Evolutionary conservation across 2,888 invertebrate species (phyloP).

Genomic region (Rotaria magnacalcarata): DNA sequence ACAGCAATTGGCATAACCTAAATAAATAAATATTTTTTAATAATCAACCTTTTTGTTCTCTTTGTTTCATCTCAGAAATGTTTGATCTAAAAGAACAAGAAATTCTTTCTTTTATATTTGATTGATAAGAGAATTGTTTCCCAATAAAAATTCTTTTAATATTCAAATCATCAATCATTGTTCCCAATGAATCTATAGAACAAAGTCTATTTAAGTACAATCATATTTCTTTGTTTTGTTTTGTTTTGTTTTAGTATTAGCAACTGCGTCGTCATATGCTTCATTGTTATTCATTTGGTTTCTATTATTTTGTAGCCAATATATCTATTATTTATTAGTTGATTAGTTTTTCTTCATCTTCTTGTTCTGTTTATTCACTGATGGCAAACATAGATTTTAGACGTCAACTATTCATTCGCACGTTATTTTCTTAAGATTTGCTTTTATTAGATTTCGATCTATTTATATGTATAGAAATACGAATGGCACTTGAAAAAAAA

Average conservation of each 20-base stretch:
- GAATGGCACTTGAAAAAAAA: neutral
- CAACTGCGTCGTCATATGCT: neutral
- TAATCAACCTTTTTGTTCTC: too few relatives aligned
- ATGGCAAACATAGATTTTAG: neutral
- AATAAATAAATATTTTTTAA: neutral
- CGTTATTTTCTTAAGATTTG: neutral
- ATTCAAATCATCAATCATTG: neutral
- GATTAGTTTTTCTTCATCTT: neutral
- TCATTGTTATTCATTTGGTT: too few relatives aligned
- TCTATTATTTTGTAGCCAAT: neutral
- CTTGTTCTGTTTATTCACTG: neutral
- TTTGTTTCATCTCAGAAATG: neutral
- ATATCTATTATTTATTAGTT: neutral
- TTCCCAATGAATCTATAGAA: neutral
- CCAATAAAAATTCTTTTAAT: too few relatives aligned
- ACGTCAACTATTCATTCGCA: neutral
- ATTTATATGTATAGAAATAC: neutral
- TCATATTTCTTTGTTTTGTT: neutral
- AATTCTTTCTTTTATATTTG: too few relatives aligned
- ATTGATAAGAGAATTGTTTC: too few relatives aligned
- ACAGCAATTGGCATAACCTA: conserved; percentile 59
- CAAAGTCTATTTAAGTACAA: neutral
- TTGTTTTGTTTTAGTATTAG: neutral
- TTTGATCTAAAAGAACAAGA: neutral
- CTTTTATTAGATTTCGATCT: neutral